phyloP scores from a whole-genome alignment of 2,797 vertebrate genomes.

The Typhlichthys eigenmanni region DNA sequence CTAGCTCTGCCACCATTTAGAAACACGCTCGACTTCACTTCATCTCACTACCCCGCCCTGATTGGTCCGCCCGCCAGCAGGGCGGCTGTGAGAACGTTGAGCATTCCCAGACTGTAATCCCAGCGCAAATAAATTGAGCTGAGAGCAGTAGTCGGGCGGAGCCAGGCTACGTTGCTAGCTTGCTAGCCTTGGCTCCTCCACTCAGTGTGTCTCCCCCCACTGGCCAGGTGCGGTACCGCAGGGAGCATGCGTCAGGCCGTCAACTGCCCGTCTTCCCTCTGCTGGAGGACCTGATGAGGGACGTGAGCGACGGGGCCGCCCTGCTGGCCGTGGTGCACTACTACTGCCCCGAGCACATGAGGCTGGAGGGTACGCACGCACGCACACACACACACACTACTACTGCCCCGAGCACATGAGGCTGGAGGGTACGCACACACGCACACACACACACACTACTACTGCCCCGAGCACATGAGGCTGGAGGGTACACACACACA shows the following conservation, averaged over 20 bases:
- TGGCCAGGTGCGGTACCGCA: constrained; percentile 90
- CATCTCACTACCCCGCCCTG: too few species aligned
- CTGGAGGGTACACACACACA: constrained; percentile 83
- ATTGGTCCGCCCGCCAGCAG: too few species aligned
- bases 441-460: constrained; percentile 78
- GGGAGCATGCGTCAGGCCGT: constrained; percentile 88
- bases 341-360: constrained; percentile 95
- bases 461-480: constrained; percentile 95
- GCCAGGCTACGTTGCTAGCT: too few species aligned
- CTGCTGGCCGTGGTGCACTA: constrained; percentile 92
- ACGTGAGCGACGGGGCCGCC: constrained; percentile 91
- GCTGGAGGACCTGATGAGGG: constrained; percentile 93
- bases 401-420: constrained; percentile 96
- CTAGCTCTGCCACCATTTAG: too few species aligned
- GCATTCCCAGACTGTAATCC: too few species aligned
- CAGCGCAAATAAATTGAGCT: too few species aligned
- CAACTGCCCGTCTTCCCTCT: constrained; percentile 89
- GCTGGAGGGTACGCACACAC: constrained; percentile 84
- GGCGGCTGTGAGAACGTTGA: too few species aligned
- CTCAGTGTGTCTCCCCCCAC: constrained; percentile 36
- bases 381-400: constrained; percentile 73
- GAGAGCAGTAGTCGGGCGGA: too few species aligned
- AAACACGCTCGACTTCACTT: too few species aligned
- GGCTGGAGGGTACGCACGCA: constrained; percentile 87
- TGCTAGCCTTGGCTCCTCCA: not conserved